Base-by-base conservation (phyloP, 2,113 vertebrate genomes). In the Aegithalos caudatus region DNA sequence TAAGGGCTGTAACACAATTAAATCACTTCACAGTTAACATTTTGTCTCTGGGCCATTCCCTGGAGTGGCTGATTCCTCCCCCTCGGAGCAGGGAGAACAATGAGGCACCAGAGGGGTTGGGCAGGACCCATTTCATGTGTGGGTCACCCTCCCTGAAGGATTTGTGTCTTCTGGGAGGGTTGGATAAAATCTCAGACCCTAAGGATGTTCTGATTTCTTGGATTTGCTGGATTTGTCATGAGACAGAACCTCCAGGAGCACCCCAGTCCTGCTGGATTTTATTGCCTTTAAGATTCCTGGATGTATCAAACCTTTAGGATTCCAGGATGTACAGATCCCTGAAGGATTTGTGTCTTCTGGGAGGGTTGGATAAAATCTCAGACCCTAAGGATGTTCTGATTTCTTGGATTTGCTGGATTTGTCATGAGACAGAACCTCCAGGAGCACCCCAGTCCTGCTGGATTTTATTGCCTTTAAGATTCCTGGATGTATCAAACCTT, bases 1-100 rank as follows among this genome's bases (percentile, higher is more conserved):
- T 95, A 95, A 96, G 76, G 94, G 92, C 79, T 83, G 20, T 92
- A 96, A 97, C 93, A 92, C 88, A 96, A 97, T 98, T 97, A 97
- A 93, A 67, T 0, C 4, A 4, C 88, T 86, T 4, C n/a, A 70
- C 92, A 84, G 93, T 92, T 44, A 57, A 81, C 14, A 9, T 84
- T 87, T 94, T 85, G 78, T 62, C 74, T 93, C 73, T 24, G 72
- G 94, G 95, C 96, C 88, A 61, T 89, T 70, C 45, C 88, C 77
- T 80, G 81, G 54, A 95, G 76, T 8, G 69, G 71, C 66, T 48
- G 83, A 90, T 86, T 84, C 13, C 56, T 85, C 35, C 47, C 64
- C 64, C 84, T 65, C 10, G 18, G 65, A 87, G 88, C 78, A 58
- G 33, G 10, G 65, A 29, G 66, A 10, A 61, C 54, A 89, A 6